phyloP scores from a whole-genome alignment of 2,888 invertebrate species.

The Gortyna flavago region DNA sequence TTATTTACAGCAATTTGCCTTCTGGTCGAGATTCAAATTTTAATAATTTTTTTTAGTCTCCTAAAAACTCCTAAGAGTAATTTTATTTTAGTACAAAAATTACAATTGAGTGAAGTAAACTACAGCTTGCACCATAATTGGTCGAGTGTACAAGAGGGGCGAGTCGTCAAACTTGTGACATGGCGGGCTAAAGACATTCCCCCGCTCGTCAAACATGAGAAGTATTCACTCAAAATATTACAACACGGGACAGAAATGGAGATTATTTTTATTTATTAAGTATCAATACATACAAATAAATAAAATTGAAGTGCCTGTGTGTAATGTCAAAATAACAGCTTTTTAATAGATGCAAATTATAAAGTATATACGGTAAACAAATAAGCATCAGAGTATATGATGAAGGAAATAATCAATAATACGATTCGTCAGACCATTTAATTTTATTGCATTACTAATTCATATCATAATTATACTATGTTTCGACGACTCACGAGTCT shows the following conservation, averaged over 20 bases:
- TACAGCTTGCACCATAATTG: constrained; percentile 10
- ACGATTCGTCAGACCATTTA: not conserved
- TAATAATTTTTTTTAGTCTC: no score
- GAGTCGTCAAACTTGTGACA: constrained; percentile 27
- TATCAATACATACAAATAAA: no score
- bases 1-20: no score
- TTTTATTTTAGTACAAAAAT: not conserved
- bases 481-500: not conserved
- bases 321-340: no score
- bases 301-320: no score
- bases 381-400: not conserved
- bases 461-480: not conserved
- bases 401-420: not conserved
- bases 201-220: constrained; percentile 42
- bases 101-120: no score
- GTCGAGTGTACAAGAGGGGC: constrained; percentile 13
- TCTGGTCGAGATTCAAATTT: not conserved
- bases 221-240: constrained; percentile 43
- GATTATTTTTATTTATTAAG: not conserved
- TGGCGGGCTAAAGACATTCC: constrained; percentile 49
- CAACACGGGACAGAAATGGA: constrained; percentile 32
- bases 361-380: not conserved
- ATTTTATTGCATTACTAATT: not conserved
- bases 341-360: no score
- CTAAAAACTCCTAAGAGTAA: not conserved